Conservation (phyloP, 1,140 invertebrate species). For the Subanguina moxae region DNA sequence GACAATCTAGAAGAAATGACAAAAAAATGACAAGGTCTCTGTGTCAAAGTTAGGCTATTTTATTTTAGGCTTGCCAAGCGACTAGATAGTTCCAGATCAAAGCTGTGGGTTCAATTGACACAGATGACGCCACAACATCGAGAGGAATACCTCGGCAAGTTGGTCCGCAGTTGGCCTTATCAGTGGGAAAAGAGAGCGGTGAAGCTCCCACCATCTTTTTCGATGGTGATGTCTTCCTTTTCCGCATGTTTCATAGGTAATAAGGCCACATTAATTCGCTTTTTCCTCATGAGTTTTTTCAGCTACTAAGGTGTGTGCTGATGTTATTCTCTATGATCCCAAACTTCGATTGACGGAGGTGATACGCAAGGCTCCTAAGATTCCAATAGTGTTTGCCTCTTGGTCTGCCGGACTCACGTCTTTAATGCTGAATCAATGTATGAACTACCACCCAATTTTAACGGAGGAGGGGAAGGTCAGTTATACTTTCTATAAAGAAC, state of each 20-base stretch:
- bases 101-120: constrained; percentile 1
- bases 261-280: not conserved
- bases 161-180: constrained; percentile 22
- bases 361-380: not conserved
- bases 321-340: constrained; percentile 1
- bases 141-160: constrained; percentile 1
- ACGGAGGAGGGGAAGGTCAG: too few relatives aligned
- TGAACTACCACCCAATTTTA: constrained; percentile 1
- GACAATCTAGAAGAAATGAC: not conserved
- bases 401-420: not conserved
- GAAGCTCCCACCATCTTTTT: not conserved
- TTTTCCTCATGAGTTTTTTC: not conserved
- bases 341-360: not conserved
- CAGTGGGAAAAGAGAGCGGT: constrained; percentile 16
- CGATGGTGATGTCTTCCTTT: not conserved
- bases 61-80: constrained; percentile 9
- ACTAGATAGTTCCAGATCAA: constrained; percentile 11
- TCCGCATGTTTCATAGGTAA: not conserved
- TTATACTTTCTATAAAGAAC: too few relatives aligned
- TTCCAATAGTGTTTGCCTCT: not conserved
- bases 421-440: not conserved
- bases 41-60: too few relatives aligned
- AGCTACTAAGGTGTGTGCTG: not conserved
- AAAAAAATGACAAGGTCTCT: constrained; percentile 7
- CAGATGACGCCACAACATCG: constrained; percentile 22